Conservation (phyloP, 2,113 vertebrate genomes). For the Dicentrarchus labrax region DNA sequence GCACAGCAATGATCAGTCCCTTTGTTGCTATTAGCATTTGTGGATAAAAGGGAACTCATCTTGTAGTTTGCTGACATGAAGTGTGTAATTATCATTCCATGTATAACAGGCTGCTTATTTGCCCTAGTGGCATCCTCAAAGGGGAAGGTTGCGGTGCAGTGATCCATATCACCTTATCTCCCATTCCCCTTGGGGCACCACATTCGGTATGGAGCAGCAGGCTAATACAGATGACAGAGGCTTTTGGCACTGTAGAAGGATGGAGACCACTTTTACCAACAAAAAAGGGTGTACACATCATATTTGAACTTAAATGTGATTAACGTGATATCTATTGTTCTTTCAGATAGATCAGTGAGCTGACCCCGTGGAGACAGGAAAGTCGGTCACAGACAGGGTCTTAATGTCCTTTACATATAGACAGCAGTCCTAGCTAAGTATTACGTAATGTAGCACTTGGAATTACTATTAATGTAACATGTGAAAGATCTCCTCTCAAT, state of each 20-base stretch:
- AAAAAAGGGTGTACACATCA: neutral
- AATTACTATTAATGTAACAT: neutral
- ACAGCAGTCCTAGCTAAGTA: neutral
- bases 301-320: neutral
- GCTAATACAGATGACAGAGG: slow-evolving; percentile 72
- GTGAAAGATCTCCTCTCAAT: slow-evolving; percentile 16
- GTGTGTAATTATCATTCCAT: slow-evolving; percentile 80
- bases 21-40: slow-evolving; percentile 67
- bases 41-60: slow-evolving; percentile 68
- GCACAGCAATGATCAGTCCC: slow-evolving; percentile 50
- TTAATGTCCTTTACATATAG: neutral
- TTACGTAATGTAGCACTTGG: neutral
- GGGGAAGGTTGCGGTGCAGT: slow-evolving; percentile 72
- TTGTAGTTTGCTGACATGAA: slow-evolving; percentile 74
- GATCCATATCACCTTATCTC: slow-evolving; percentile 80
- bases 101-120: slow-evolving; percentile 79
- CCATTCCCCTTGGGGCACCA: slow-evolving; percentile 55
- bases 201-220: slow-evolving; percentile 49
- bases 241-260: slow-evolving; percentile 52
- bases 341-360: neutral
- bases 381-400: neutral
- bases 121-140: slow-evolving; percentile 67
- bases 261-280: neutral
- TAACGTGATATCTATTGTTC: neutral
- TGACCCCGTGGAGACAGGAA: neutral